A percentile compares a stretch with the other conserved stretches of the same genome.
These are phyloP conservation scores for Meteorus sp. DNA, from an alignment of 1,140 invertebrate genomes.

Conservation along the genomic window DNA sequence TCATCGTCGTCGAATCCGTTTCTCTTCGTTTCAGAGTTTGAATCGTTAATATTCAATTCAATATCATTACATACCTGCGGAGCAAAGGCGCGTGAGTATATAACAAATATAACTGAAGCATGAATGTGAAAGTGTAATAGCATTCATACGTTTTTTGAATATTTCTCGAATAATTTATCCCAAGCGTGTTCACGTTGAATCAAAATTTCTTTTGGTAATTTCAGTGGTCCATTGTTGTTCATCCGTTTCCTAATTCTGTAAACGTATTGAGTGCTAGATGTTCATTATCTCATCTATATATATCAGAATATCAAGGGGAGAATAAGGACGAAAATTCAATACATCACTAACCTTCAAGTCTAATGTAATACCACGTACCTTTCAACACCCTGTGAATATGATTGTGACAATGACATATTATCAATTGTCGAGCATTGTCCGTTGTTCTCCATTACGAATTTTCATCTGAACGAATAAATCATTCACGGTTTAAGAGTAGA, in stretches of 20 bases:
- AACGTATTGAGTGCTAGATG: conserved; percentile 14
- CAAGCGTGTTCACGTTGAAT: conserved; percentile 32
- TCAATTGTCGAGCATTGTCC: not conserved
- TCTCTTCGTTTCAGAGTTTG: conserved; percentile 9
- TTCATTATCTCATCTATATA: no score
- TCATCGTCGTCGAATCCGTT: conserved; percentile 22
- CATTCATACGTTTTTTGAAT: conserved; percentile 30
- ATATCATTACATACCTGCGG: conserved; percentile 19
- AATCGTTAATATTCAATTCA: conserved; percentile 20
- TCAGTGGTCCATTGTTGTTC: conserved; percentile 11
- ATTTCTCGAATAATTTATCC: conserved; percentile 37
- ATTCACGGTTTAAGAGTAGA: no score
- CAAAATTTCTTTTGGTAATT: conserved; percentile 25
- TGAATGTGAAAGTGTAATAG: not conserved
- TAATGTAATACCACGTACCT: conserved; percentile 25
- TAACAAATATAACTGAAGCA: not conserved
- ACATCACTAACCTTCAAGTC: not conserved
- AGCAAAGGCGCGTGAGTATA: not conserved
- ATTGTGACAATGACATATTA: conserved; percentile 12
- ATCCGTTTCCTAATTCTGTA: conserved; percentile 19
- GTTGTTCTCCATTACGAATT: not conserved
- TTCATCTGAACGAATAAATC: no score
- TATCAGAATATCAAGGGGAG: no score
- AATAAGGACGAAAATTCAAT: not conserved
- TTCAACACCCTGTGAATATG: conserved; percentile 20